A percentile compares a stretch with the other conserved stretches of the same genome.
Conservation (phyloP, 2,113 vertebrate species). For the Catagonus wagneri region DNA sequence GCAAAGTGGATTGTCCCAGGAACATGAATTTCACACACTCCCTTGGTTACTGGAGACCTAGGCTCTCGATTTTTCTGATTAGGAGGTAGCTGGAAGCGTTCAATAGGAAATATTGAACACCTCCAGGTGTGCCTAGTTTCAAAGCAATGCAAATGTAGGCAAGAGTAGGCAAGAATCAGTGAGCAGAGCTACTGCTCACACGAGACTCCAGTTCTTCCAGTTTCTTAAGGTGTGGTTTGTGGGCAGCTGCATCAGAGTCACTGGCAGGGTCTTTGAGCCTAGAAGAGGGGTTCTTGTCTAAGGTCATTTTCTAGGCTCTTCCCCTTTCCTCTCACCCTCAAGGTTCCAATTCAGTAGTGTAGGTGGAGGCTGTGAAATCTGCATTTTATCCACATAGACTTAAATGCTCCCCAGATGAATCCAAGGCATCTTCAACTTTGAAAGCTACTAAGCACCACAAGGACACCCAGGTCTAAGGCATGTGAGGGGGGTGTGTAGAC, state of each 20-base stretch:
- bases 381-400: neutral
- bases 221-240: neutral
- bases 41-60: neutral
- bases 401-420: neutral
- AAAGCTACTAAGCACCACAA: neutral
- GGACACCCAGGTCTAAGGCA: neutral
- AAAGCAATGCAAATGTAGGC: neutral
- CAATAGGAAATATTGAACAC: neutral
- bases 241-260: neutral
- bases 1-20: neutral
- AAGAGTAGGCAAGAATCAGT: neutral
- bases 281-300: neutral
- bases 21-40: slow-evolving; percentile 53
- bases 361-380: neutral
- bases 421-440: neutral
- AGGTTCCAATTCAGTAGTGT: neutral
- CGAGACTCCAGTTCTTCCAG: neutral
- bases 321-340: neutral
- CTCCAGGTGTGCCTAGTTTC: neutral
- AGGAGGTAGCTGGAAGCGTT: neutral
- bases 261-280: neutral
- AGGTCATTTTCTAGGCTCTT: neutral
- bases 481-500: neutral
- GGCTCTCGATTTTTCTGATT: neutral
- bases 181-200: neutral